Conservation (phyloP, 2,797 vertebrate genomes). For the Hypotaenidia philippensis region DNA sequence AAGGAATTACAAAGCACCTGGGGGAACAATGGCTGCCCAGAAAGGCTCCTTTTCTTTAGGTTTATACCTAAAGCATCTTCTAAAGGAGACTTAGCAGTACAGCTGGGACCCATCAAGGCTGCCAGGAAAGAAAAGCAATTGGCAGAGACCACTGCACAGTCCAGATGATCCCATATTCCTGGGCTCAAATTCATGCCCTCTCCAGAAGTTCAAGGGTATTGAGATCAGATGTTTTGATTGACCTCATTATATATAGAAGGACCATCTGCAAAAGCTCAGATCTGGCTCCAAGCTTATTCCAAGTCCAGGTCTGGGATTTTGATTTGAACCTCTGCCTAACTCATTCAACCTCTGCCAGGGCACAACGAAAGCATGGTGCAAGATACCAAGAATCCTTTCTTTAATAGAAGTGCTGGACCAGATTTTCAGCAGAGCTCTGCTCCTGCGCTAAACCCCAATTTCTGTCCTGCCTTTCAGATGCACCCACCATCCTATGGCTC, state of each 20-base stretch:
- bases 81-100: neutral
- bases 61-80: conserved; percentile 11
- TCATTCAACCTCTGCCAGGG: conserved; percentile 17
- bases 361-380: neutral
- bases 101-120: neutral
- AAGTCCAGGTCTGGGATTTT: conserved; percentile 30
- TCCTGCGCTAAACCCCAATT: neutral
- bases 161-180: conserved; percentile 38
- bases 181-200: conserved; percentile 11
- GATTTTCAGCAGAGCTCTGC: neutral
- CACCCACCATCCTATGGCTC: neutral
- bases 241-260: conserved; percentile 52
- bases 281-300: conserved; percentile 47
- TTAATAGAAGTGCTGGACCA: neutral
- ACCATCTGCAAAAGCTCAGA: conserved; percentile 59
- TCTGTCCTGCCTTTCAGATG: neutral
- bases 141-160: conserved; percentile 4
- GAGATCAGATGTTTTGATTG: conserved; percentile 62
- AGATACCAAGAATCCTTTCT: neutral
- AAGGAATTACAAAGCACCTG: neutral
- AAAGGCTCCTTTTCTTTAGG: neutral
- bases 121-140: conserved; percentile 40
- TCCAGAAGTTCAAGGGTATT: conserved; percentile 52
- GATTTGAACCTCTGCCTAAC: conserved; percentile 45
- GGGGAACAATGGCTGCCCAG: neutral